Evolutionary conservation across 1,140 invertebrate species (phyloP).

Genomic region (Aphaenogaster floridana): DNA sequence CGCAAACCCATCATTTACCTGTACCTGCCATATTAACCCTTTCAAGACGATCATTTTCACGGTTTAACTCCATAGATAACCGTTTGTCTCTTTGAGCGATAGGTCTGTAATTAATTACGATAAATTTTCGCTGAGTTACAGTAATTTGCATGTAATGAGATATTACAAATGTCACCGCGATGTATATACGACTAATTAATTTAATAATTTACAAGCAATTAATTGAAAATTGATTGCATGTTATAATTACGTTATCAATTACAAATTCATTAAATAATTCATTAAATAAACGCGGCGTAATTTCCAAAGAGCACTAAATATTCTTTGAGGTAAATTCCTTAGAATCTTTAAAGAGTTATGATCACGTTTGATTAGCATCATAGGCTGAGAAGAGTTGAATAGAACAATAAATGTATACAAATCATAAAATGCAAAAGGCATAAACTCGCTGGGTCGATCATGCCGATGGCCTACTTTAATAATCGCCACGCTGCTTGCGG

Average conservation of each 20-base stretch:
- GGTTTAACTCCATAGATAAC: neutral
- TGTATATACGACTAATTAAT: slow-evolving; percentile 17
- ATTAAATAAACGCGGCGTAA: neutral
- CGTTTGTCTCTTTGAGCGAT: slow-evolving; percentile 15
- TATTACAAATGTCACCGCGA: neutral
- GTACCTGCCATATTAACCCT: slow-evolving; percentile 10
- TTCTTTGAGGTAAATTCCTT: neutral
- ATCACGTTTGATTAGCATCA: neutral
- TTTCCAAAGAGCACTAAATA: neutral
- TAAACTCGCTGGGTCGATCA: slow-evolving; percentile 39
- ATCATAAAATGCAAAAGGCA: slow-evolving; percentile 21
- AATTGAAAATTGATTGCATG: neutral
- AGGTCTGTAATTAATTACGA: neutral
- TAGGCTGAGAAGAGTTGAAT: no score
- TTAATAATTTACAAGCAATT: slow-evolving; percentile 7
- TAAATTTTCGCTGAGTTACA: neutral
- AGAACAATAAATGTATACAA: slow-evolving; percentile 1
- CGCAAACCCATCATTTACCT: slow-evolving; percentile 37
- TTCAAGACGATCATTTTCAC: slow-evolving; percentile 38
- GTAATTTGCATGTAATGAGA: slow-evolving; percentile 6
- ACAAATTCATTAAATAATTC: slow-evolving; percentile 3
- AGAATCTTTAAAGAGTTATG: neutral
- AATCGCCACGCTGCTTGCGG: slow-evolving; percentile 14
- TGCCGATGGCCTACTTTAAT: slow-evolving; percentile 65
- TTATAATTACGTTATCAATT: neutral